Evolutionary conservation across 2,113 vertebrate genomes (phyloP), one percentile per base, ranked within the genome.

Genomic region (Anthoscopus minutus): DNA sequence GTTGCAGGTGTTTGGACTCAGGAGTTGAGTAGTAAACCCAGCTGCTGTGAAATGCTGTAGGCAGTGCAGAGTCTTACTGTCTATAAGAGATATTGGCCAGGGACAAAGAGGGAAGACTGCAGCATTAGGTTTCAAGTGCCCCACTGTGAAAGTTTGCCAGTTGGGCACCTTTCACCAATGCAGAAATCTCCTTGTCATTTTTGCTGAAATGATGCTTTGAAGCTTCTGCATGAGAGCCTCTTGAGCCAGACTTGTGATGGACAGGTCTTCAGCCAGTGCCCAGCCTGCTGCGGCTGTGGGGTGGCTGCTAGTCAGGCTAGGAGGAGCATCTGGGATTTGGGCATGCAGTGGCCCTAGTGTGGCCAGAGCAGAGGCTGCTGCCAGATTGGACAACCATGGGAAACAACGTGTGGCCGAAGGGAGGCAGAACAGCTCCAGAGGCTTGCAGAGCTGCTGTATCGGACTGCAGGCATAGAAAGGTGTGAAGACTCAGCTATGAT

Each of bases 331-430:
- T 64, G 13, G 15, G 18, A 28, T 82, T 48, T 62, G 31, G 38
- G 9, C 4, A 8, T 48, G 7, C 0, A 0, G 58, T 23, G 8
- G 20, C 25, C 19, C 57, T 40, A 7, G 13, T n/a, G 31, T 12
- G 53, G 14, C 22, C 42, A 51, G 48, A 58, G 35, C 31, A 53
- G 60, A 24, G 17, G 4, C 24, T 86, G 31, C 24, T 73, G 44
- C 6, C 44, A 31, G 6, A 44, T 21, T 21, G 15, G 31, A 47
- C 9, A 62, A 4, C 17, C 23, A n/a, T 6, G 10, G 54, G 31
- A 72, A 86, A 13, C 7, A 17, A 16, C 2, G 4, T 42, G 27
- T 82, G 20, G 20, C 60, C 0, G 1, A 38, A 58, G 31, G 15
- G 17, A 71, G 31, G 9, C 27, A 44, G 24, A 15, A 31, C 16